phyloP scores from a whole-genome alignment of 2,113 vertebrate species.

The Oxygymnocypris stewartii region DNA sequence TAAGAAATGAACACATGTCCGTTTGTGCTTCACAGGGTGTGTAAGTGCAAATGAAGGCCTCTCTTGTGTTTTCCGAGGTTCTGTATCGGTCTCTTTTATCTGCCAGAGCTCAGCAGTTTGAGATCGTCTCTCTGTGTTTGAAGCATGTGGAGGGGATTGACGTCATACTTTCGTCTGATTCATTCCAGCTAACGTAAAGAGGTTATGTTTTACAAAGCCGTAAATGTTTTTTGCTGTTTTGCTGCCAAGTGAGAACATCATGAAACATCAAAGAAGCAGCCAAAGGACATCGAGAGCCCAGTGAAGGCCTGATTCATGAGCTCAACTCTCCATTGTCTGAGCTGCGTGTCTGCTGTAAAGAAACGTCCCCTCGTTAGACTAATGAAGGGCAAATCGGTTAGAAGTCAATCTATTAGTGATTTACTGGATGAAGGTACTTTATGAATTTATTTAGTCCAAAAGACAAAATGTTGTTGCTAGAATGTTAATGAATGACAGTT shows the following conservation, averaged over 20 bases:
- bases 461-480: not conserved
- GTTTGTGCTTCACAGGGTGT: not conserved
- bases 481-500: not conserved
- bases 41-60: not conserved
- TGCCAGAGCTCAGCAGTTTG: not conserved
- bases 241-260: slow-evolving; percentile 20
- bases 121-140: not conserved
- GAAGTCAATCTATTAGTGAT: not conserved
- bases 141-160: slow-evolving; percentile 2
- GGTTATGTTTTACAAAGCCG: slow-evolving; percentile 63
- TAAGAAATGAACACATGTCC: not conserved
- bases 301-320: not conserved
- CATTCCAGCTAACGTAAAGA: slow-evolving; percentile 8
- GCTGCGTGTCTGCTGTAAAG: slow-evolving; percentile 56
- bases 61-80: not conserved
- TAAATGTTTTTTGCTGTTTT: not conserved
- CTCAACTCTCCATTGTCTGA: slow-evolving; percentile 43
- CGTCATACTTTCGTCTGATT: not conserved
- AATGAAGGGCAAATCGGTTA: slow-evolving; percentile 63
- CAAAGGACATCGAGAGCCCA: not conserved
- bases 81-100: not conserved
- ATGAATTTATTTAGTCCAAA: too few relatives aligned
- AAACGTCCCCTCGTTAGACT: slow-evolving; percentile 72
- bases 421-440: not conserved
- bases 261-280: slow-evolving; percentile 8